Evolutionary conservation across 2,113 vertebrate species (phyloP).

Genomic region (Gambusia affinis): DNA sequence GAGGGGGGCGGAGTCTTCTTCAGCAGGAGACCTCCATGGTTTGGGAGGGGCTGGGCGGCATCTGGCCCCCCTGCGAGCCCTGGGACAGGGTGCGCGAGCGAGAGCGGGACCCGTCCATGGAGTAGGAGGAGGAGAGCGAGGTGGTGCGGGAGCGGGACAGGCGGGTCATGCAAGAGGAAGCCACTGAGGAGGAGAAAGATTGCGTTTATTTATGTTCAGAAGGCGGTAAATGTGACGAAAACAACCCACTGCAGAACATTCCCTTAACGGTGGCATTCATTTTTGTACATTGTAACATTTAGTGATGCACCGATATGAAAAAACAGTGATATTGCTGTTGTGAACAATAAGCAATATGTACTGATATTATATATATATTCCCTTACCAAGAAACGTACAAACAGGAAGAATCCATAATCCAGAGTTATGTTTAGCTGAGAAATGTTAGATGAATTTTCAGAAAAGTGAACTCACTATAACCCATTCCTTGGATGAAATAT

Average conservation of each 20-base stretch:
- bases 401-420: neutral
- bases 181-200: constrained; percentile 80
- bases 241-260: too few relatives aligned
- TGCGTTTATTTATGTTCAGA: neutral
- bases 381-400: too few relatives aligned
- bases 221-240: too few relatives aligned
- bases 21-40: constrained; percentile 93
- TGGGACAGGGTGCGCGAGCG: constrained; percentile 89
- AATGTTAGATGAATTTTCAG: neutral
- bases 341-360: too few relatives aligned
- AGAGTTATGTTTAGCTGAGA: neutral
- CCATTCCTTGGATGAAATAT: constrained; percentile 98
- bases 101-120: constrained; percentile 86
- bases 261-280: too few relatives aligned
- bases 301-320: too few relatives aligned
- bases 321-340: too few relatives aligned
- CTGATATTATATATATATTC: too few relatives aligned
- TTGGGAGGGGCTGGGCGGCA: constrained; percentile 84
- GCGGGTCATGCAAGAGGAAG: constrained; percentile 92
- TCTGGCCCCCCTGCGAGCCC: constrained; percentile 87
- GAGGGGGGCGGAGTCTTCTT: constrained; percentile 40
- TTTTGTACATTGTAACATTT: too few relatives aligned
- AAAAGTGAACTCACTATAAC: constrained; percentile 85
- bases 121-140: constrained; percentile 89
- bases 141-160: constrained; percentile 91